Base-by-base conservation (phyloP, 1,140 invertebrate species). In the Glossosoma conforme region DNA sequence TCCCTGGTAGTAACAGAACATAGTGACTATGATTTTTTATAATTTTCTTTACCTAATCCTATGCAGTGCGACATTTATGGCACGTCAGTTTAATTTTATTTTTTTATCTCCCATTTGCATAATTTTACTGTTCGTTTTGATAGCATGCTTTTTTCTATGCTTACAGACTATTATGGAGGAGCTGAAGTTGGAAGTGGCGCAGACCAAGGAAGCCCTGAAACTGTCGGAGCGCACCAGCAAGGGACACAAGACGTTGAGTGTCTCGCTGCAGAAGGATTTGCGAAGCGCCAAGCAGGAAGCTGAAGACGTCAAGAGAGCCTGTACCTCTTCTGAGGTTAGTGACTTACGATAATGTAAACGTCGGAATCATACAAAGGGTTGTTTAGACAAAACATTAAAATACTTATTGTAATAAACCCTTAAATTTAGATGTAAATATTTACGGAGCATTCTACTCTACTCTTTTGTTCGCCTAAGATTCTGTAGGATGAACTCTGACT, bases 161-260 rank as follows among this genome's bases (percentile, higher is more conserved):
- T 69, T 66, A 5, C 59, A 74, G 70, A 62, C 62, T 50, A 71
- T 69, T 44, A 68, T 75, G 42, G 68, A 67, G 44, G 64, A 67
- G 42, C 56, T 75, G 20, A 72, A 72, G 58, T 65, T 68, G 52
- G 72, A 75, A 59, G 68, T 75, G 0, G 65, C 65, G 5, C 69
- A 72, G 44, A 71, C 69, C 54, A 60, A 68, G 40, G 60, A 64
- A 37, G 62, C 67, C 9, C 9, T 48, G 11, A 37, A 20, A 28
- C 28, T 11, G 25, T 32, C 21, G 28, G 44, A 52, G 19, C 36
- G 14, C 33, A 20, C 37, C 5, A 14, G n/a, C 2, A 14, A 24
- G 9, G 17, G n/a, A 10, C 14, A 21, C 2, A 40, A 50, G 47
- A 1, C 15, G 8, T 18, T 42, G 8, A 17, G 47, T 1, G 19